Percentiles rank a stretch among this genome's conserved stretches.
phyloP scores from a whole-genome alignment of 2,888 invertebrate species.

The Luffia ferchaultella region DNA sequence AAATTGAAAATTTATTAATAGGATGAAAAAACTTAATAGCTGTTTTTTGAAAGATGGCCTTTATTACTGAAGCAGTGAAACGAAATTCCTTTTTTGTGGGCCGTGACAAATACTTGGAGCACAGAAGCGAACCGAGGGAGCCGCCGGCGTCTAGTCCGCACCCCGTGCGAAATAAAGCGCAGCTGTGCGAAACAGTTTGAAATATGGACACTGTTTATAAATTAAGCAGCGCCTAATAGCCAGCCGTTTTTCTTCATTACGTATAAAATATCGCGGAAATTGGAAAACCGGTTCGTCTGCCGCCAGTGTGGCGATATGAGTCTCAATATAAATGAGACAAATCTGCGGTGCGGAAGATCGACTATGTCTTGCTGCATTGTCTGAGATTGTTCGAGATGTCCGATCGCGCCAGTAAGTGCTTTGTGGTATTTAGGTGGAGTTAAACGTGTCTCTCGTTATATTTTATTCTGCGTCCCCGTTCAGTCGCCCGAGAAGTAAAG shows the following conservation, averaged over 20 bases:
- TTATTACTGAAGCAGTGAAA: constrained; percentile 1
- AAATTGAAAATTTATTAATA: neutral
- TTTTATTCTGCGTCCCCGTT: too few species aligned
- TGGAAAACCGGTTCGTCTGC: neutral
- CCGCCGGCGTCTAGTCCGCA: constrained; percentile 3
- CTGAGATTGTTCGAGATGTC: too few species aligned
- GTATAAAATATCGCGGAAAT: constrained; percentile 6
- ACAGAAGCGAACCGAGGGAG: constrained; percentile 1
- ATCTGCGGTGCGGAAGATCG: too few species aligned
- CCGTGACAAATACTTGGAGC: constrained; percentile 1
- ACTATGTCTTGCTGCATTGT: too few species aligned
- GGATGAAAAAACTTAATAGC: neutral
- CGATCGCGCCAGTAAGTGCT: too few species aligned
- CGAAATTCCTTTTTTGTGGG: constrained; percentile 1
- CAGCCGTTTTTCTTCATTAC: constrained; percentile 33
- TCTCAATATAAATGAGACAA: too few species aligned
- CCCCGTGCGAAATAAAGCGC: neutral
- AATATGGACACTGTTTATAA: constrained; percentile 37
- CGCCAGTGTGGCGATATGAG: neutral
- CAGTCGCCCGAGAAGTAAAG: too few species aligned
- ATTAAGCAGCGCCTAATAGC: constrained; percentile 36
- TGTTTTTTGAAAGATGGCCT: neutral
- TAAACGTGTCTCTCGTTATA: too few species aligned
- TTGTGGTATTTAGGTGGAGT: too few species aligned
- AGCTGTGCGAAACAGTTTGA: constrained; percentile 18